Evolutionary conservation across 2,797 vertebrate genomes (phyloP).

Genomic region (Sebastolobus altivelis): DNA sequence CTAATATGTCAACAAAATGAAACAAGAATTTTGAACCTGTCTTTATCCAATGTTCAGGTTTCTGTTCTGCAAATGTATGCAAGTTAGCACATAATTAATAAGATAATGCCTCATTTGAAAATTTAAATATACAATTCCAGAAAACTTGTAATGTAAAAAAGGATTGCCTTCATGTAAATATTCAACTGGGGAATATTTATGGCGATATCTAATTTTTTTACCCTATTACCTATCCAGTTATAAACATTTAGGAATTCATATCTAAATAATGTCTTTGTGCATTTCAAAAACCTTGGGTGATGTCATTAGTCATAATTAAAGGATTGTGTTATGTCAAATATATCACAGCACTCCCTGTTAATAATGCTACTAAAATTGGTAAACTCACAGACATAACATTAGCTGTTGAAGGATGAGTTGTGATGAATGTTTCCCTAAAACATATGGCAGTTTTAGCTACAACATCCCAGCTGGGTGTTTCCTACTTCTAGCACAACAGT

Average conservation of each 20-base stretch:
- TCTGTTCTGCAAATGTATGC: too few species aligned
- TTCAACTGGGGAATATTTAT: too few species aligned
- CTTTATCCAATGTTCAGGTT: too few species aligned
- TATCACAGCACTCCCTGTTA: neutral
- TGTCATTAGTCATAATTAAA: neutral
- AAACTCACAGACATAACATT: neutral
- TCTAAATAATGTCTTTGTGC: neutral
- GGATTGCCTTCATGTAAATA: too few species aligned
- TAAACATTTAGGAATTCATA: neutral
- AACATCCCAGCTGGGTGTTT: conserved; percentile 23
- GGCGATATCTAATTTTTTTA: too few species aligned
- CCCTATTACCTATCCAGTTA: neutral
- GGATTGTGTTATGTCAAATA: neutral
- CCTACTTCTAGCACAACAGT: neutral
- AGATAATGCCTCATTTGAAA: too few species aligned
- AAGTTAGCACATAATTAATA: too few species aligned
- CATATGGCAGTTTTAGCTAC: neutral
- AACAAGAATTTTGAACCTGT: too few species aligned
- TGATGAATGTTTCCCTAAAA: neutral
- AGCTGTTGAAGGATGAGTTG: conserved; percentile 9
- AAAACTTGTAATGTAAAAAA: too few species aligned
- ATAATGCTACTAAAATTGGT: neutral
- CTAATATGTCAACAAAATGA: too few species aligned
- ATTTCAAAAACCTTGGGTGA: neutral
- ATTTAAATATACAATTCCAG: too few species aligned